Base-by-base conservation (phyloP, 2,888 invertebrate species). In the Microctonus hyperodae region DNA sequence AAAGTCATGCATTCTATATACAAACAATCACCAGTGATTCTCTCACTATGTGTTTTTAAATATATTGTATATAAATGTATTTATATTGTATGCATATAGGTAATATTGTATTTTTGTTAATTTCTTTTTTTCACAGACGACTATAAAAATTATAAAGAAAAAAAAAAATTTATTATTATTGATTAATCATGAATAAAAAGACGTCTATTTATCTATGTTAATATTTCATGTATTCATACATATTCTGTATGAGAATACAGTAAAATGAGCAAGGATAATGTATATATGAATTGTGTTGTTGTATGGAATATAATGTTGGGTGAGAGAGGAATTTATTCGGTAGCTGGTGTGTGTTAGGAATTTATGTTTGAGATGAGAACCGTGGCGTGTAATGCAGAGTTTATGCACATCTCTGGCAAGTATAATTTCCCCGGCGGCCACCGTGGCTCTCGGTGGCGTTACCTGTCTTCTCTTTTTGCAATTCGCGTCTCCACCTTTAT, bases 391-490 rank as follows among this genome's bases (percentile, higher is more conserved):
- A 81, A 82, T 82, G 81, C 79, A 79, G 80, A 83, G 82, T 81
- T 81, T 82, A 81, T 82, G 81, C 82, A 82, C 83, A 82, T 81
- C 77, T 80, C 76, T 76, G 68, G 76, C 75, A 78, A 79, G 78
- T 78, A 80, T 83, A 83, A 83, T 83, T 83, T 83, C 83, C 83
- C 83, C 80, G 83, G 83, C 83, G 83, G 81, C 81, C 81, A 76
- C 79, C 76, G 77, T 73, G 79, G 75, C 75, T 79, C 79, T 79
- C 78, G 76, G 79, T 82, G 79, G 81, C 81, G 81, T 82, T 82
- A 80, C 81, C 79, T 79, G 79, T 78, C 76, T 71, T 71, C 71
- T 69, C 7, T 16, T 44, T 44, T 44, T 16, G 6, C 44, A 44
- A 44, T 9, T n/a, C 62, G 64, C 69, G 60, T 69, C 73, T 70